Evolutionary conservation across 2,113 vertebrate species (phyloP).

Genomic region (Neofelis nebulosa): DNA sequence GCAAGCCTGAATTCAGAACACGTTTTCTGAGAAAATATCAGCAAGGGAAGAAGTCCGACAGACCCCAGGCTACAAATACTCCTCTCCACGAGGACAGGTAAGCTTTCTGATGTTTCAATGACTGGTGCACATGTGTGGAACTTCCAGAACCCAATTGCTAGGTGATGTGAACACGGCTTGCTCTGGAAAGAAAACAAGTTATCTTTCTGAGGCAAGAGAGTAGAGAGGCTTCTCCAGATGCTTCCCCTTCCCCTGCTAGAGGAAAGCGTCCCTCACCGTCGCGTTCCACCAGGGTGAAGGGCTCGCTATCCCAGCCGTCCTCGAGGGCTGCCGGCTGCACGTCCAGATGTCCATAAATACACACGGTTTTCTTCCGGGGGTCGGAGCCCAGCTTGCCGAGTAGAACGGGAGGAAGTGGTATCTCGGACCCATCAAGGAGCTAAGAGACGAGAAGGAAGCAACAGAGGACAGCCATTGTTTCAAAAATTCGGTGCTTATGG

Average conservation of each 20-base stretch:
- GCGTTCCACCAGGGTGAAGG: slow-evolving; percentile 94
- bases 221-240: not conserved
- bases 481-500: rapidly evolving
- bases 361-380: slow-evolving; percentile 94
- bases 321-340: slow-evolving; percentile 93
- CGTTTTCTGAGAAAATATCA: not conserved
- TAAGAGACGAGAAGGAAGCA: slow-evolving; percentile 61
- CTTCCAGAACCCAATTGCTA: not conserved
- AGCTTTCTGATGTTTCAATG: not conserved
- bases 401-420: slow-evolving; percentile 94
- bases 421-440: slow-evolving; percentile 93
- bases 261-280: slow-evolving; percentile 86
- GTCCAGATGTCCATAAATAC: slow-evolving; percentile 96
- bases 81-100: not conserved
- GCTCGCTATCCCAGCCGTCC: slow-evolving; percentile 97
- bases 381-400: slow-evolving; percentile 92
- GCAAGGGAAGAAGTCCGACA: not conserved
- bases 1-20: rapidly evolving
- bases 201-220: not conserved
- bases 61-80: not conserved
- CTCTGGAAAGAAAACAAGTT: not conserved
- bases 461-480: not conserved
- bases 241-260: not conserved
- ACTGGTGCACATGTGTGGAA: rapidly evolving
- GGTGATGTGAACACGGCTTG: rapidly evolving